phyloP scores from a whole-genome alignment of 2,113 vertebrate genomes.

The Archilochus colubris region DNA sequence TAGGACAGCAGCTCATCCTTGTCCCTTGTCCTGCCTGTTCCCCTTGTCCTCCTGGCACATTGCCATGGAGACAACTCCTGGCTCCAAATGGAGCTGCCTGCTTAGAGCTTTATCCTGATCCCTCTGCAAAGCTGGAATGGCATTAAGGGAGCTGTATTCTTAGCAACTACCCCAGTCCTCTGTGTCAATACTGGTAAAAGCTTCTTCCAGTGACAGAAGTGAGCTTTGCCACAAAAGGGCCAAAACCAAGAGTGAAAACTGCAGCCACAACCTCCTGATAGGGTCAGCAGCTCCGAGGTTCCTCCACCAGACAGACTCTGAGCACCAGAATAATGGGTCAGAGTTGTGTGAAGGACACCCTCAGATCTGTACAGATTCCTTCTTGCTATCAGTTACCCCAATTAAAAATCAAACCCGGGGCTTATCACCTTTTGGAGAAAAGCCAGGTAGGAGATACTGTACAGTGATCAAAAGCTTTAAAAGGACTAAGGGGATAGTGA shows the following conservation, averaged over 20 bases:
- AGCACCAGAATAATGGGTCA: not conserved
- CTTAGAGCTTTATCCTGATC: conserved; percentile 14
- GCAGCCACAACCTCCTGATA: not conserved
- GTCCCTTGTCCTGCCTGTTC: not conserved
- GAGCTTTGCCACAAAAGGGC: not conserved
- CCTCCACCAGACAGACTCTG: not conserved
- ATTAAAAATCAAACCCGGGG: conserved; percentile 50
- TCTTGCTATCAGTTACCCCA: conserved; percentile 12
- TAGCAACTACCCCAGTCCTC: not conserved
- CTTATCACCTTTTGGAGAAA: conserved; percentile 42
- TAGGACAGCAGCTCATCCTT: not conserved
- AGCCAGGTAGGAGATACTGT: conserved; percentile 33
- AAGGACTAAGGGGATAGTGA: conserved; percentile 18
- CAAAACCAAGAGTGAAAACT: not conserved
- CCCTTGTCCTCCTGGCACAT: not conserved
- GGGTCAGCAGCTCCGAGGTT: not conserved
- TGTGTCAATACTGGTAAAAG: not conserved
- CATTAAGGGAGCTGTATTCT: not conserved
- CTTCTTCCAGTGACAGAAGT: not conserved
- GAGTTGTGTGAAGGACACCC: not conserved
- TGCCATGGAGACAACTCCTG: conserved; percentile 19
- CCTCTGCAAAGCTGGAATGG: not conserved
- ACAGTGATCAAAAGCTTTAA: conserved; percentile 38
- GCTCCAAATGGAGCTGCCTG: not conserved
- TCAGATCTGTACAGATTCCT: conserved; percentile 2